Percentiles rank a stretch among this genome's conserved stretches.
Conservation (phyloP, 2,797 vertebrate genomes). For the Pipistrellus pygmaeus region DNA sequence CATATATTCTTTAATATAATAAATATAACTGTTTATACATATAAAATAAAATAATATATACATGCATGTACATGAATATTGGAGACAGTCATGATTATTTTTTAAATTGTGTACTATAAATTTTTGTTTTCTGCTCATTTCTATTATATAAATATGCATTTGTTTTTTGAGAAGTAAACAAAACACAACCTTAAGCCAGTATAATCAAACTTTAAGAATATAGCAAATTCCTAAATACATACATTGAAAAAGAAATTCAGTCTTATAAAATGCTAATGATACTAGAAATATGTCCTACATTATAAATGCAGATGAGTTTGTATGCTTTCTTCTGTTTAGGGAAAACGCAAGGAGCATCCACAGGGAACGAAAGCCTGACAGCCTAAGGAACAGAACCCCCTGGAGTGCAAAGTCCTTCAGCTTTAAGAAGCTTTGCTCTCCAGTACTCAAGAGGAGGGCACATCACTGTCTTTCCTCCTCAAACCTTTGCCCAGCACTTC, state of each 20-base stretch:
- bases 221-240: neutral
- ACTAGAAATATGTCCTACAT: neutral
- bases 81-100: neutral
- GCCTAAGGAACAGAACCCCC: neutral
- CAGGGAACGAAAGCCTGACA: neutral
- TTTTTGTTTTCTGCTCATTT: slow-evolving; percentile 9
- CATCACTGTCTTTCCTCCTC: neutral
- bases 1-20: neutral
- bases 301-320: slow-evolving; percentile 52
- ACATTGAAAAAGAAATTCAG: neutral
- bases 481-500: neutral
- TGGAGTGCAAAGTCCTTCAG: neutral
- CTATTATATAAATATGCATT: neutral
- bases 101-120: neutral
- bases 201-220: too few relatives aligned
- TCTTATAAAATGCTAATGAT: slow-evolving; percentile 34
- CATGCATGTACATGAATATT: neutral
- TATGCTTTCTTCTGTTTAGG: slow-evolving; percentile 42
- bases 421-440: neutral
- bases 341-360: neutral
- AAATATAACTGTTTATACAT: neutral
- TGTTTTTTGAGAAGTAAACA: neutral
- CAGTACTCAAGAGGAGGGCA: neutral
- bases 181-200: neutral
- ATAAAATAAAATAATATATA: neutral